Base-by-base conservation (phyloP, 2,888 invertebrate species). In the Ophion slaviceki region DNA sequence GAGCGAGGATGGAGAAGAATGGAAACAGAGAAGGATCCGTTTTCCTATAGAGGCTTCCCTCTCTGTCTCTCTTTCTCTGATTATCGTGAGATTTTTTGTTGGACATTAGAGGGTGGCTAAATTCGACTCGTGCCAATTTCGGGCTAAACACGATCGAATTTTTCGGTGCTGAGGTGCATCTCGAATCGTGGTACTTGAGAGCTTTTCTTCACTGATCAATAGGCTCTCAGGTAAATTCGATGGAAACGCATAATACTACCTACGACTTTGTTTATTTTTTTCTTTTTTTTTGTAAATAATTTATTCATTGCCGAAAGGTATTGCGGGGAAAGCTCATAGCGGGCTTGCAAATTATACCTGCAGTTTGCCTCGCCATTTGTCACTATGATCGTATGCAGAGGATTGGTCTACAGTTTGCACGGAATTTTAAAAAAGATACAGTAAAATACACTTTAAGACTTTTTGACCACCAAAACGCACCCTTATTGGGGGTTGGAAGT, bases 41-140 rank as follows among this genome's bases (percentile, higher is more conserved):
- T 81, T 70, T 78, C 67, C 72, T 75, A 40, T 40, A 70, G 28
- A 53, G 17, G 4, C 53, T 4, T 17, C 53, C 14, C 20, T 61
- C 0, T 24, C 45, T 40, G 7, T 40, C 40, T 40, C 40, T 40
- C 40, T 40, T 53, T 68, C 80, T 40, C 80, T 80, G 28, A 75
- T 85, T 84, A 84, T 80, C 84, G 72, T 83, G 82, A 85, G 78
- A 87, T 86, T 87, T 83, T 61, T 62, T 3, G 4, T 78, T 64
- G 20, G 5, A n/a, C 20, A 20, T 64, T 4, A 17, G 53, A 64
- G 28, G 17, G 3, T 24, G 66, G 59, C 45, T 32, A 71, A 67
- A 47, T 7, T 66, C 36, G 47, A 74, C 76, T 74, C 78, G 62
- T 75, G 75, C 74, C 81, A 64, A 59, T 66, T 79, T 66, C 2